phyloP scores from a whole-genome alignment of 1,140 invertebrate genomes.

The Caenorhabditis latens region DNA sequence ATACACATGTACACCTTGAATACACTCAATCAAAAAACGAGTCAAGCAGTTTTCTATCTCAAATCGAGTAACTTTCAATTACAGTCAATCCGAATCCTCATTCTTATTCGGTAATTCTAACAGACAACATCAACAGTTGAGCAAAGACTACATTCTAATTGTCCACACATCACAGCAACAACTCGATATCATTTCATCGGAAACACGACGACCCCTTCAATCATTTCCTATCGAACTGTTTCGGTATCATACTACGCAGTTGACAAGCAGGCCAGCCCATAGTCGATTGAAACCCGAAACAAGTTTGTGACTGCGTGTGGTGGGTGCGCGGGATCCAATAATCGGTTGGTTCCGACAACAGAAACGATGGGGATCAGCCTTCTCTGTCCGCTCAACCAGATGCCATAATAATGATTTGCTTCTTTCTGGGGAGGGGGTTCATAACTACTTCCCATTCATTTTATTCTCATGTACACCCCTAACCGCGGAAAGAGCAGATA shows the following conservation, averaged over 20 bases:
- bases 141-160: too few species aligned
- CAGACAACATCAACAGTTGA: too few species aligned
- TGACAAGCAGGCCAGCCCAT: not conserved
- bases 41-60: too few species aligned
- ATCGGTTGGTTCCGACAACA: conserved; percentile 51
- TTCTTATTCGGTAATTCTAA: too few species aligned
- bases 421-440: not conserved
- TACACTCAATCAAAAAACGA: too few species aligned
- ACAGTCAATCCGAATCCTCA: too few species aligned
- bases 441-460: not conserved
- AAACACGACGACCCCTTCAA: not conserved
- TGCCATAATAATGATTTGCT: conserved; percentile 46
- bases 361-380: conserved; percentile 50
- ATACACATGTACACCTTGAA: not conserved
- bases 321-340: conserved; percentile 30
- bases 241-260: conserved; percentile 21
- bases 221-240: not conserved
- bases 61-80: too few species aligned
- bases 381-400: conserved; percentile 9
- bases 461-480: not conserved
- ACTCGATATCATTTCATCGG: too few species aligned
- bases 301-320: conserved; percentile 40
- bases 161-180: too few species aligned
- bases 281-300: conserved; percentile 47
- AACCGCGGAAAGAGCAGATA: not conserved